Conservation (phyloP, 2,113 vertebrate species). For the Plecotus auritus region DNA sequence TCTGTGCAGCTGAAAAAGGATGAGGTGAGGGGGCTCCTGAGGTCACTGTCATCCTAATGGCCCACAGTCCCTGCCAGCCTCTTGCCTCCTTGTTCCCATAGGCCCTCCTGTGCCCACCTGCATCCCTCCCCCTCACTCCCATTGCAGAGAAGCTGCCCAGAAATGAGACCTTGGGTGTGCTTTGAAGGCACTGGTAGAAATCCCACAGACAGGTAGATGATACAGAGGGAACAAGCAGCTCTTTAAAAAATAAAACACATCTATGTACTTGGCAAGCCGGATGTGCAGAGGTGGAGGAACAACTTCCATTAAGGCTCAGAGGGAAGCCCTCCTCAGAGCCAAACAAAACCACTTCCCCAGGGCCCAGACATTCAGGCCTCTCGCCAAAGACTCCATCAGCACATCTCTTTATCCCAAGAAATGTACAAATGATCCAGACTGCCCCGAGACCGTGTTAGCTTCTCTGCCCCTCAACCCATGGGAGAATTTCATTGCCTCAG, state of each 20-base stretch:
- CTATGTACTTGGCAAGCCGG: not conserved
- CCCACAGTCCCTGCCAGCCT: not conserved
- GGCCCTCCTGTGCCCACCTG: not conserved
- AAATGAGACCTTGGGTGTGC: not conserved
- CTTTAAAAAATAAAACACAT: not conserved
- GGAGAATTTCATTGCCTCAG: not conserved
- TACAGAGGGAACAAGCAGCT: not conserved
- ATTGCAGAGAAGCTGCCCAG: not conserved
- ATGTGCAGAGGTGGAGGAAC: not conserved
- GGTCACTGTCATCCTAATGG: not conserved
- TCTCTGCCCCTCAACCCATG: not conserved
- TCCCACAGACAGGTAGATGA: not conserved
- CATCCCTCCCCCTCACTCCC: not conserved
- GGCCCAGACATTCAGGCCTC: not conserved
- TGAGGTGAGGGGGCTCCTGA: not conserved
- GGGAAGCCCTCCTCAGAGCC: not conserved
- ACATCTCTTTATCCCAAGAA: not conserved
- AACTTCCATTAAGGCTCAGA: not conserved
- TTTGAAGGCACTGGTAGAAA: not conserved
- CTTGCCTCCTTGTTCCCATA: fast-evolving
- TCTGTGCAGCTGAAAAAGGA: not conserved
- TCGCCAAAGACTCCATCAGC: not conserved
- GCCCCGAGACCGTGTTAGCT: not conserved
- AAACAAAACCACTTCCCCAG: not conserved
- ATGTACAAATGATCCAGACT: not conserved